Evolutionary conservation across 2,113 vertebrate species (phyloP), one percentile per base, ranked within the genome.

Genomic region (Sapajus apella): DNA sequence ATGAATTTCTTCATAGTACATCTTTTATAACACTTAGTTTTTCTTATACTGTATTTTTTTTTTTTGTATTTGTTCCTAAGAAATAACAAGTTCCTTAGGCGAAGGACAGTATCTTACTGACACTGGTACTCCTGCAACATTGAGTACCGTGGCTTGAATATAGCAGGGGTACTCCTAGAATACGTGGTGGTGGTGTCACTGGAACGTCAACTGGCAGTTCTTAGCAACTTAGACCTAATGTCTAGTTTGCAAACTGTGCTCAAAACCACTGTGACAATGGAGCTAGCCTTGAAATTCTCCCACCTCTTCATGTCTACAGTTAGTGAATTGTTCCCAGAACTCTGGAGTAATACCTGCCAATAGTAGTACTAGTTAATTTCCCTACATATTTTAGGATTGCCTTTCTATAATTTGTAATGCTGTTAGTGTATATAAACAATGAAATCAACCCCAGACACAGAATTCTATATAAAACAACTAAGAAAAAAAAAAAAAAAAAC

Each of bases 391-490:
- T 95, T 73, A 58, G 18, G 89, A 91, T 25, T 90, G 11, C 11
- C 47, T 86, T 37, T 68, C 6, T 21, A 45, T 32, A 43, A 92
- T n/a, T 61, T 92, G 35, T 55, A 87, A 95, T 81, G 64, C 79
- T 61, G 66, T 87, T 81, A 25, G 89, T 27, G 5, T 40, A 64
- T 35, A 64, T 37, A 7, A 85, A 37, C 47, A 17, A 79, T n/a
- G 10, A 13, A 91, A 97, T 89, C 40, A 80, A 91, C 80, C 91
- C 37, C 8, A 97, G 72, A 80, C 2, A 43, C 3, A 83, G 79
- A 92, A 95, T 56, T 90, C 4, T 27, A 92, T 72, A 91, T 85
- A 37, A 66, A 95, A 90, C 11, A 89, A 83, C 7, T 81, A 9
- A 8, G 45, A 45, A 87, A 17, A 4, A 35, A 30, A n/a, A 32